These are phyloP conservation scores for Strix aluco DNA, from an alignment of 2,113 vertebrate genomes.

Conservation along the genomic window DNA sequence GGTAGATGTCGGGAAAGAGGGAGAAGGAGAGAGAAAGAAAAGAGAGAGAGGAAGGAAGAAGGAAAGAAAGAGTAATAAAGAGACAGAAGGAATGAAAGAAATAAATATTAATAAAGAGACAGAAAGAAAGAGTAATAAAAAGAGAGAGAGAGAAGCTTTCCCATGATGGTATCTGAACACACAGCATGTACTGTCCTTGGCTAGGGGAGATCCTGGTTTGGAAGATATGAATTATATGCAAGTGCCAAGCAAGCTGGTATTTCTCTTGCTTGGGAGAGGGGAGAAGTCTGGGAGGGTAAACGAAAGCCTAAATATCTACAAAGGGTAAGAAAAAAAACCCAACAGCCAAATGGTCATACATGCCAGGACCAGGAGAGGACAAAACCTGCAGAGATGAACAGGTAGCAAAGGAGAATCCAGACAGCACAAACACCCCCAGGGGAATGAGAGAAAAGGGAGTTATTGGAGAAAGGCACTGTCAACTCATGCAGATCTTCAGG, in stretches of 20 bases:
- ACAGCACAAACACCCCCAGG: not conserved
- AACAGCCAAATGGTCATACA: not conserved
- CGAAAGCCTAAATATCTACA: not conserved
- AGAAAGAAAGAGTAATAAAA: not conserved
- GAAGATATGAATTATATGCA: conserved; percentile 32
- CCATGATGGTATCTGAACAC: not conserved
- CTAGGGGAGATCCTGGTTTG: conserved; percentile 65
- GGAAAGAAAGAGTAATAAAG: not conserved
- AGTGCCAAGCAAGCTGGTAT: not conserved
- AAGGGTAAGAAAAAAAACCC: not conserved
- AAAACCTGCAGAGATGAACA: not conserved
- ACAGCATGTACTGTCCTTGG: not conserved
- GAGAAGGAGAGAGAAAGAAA: not conserved
- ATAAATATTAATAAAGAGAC: no score
- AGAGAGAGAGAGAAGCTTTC: not conserved
- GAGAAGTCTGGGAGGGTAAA: not conserved
- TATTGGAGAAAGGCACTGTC: not conserved
- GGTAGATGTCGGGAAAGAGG: not conserved
- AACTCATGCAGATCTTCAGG: not conserved
- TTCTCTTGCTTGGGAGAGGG: conserved; percentile 10
- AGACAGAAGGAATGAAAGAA: no score
- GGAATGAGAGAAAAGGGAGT: not conserved
- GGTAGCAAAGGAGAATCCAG: not conserved
- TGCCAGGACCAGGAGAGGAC: not conserved
- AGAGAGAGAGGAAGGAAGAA: no score